Evolutionary conservation across 2,888 invertebrate genomes (phyloP).

Genomic region (Cataglyphis altisquamis): DNA sequence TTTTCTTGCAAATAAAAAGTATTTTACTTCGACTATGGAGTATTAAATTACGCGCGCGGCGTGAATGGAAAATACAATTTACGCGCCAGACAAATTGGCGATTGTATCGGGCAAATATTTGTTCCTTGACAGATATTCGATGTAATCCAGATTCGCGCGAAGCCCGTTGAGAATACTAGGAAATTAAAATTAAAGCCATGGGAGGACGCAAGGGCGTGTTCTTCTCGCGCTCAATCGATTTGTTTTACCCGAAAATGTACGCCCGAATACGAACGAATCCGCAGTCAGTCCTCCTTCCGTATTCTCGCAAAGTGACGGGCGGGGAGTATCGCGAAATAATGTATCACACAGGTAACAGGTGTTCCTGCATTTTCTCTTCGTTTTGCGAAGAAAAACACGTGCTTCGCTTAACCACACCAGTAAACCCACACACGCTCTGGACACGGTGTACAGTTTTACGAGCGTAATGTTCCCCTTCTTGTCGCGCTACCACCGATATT

Average conservation of each 20-base stretch:
- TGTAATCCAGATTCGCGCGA: neutral
- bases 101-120: constrained; percentile 36
- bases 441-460: constrained; percentile 13
- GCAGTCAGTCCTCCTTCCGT: constrained; percentile 15
- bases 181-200: constrained; percentile 42
- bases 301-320: constrained; percentile 36
- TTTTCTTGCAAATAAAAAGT: constrained; percentile 7
- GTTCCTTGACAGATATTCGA: constrained; percentile 26
- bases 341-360: constrained; percentile 69
- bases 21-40: neutral
- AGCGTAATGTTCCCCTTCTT: constrained; percentile 31
- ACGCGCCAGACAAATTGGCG: constrained; percentile 34
- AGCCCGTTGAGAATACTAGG: constrained; percentile 2
- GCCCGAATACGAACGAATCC: constrained; percentile 1
- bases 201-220: constrained; percentile 38
- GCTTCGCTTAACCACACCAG: constrained; percentile 37
- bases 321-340: constrained; percentile 52
- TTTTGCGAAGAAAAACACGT: constrained; percentile 63
- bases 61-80: constrained; percentile 19
- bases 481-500: constrained; percentile 13
- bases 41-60: constrained; percentile 13
- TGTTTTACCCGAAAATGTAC: constrained; percentile 41
- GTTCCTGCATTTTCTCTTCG: constrained; percentile 58
- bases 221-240: constrained; percentile 41
- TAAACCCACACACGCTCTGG: constrained; percentile 12